Evolutionary conservation across 1,140 invertebrate genomes (phyloP).

Genomic region (Ceratina japonica): DNA sequence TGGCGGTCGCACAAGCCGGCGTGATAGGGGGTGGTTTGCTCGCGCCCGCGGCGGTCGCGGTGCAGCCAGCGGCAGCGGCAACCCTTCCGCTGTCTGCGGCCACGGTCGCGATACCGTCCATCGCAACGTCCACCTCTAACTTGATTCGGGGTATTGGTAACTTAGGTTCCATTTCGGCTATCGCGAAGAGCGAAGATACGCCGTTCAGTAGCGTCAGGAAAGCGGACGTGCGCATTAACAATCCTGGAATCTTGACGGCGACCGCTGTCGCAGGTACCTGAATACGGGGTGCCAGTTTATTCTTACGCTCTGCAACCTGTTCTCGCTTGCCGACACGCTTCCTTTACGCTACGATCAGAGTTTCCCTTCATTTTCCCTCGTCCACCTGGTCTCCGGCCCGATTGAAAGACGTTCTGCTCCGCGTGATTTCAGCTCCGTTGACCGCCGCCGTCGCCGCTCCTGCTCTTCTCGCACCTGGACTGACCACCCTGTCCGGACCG

Average conservation of each 20-base stretch:
- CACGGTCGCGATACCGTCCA: constrained; percentile 36
- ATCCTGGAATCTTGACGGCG: constrained; percentile 62
- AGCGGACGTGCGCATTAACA: constrained; percentile 64
- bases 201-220: constrained; percentile 67
- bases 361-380: background rate
- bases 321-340: constrained; percentile 33
- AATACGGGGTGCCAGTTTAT: constrained; percentile 21
- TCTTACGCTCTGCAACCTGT: background rate
- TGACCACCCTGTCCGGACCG: constrained; percentile 23
- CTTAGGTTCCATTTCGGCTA: constrained; percentile 54
- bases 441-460: constrained; percentile 31
- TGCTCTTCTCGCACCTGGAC: background rate
- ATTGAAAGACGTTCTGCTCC: background rate
- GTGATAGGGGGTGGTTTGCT: constrained; percentile 54
- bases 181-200: constrained; percentile 62
- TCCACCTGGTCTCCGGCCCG: too few relatives aligned
- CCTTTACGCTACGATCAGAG: constrained; percentile 6
- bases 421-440: constrained; percentile 22
- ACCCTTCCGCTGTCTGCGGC: constrained; percentile 13
- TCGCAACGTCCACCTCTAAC: constrained; percentile 50
- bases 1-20: constrained; percentile 51
- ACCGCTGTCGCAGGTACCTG: constrained; percentile 50
- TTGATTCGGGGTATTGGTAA: constrained; percentile 58
- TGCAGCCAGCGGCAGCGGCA: constrained; percentile 36
- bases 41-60: constrained; percentile 37